phyloP scores from a whole-genome alignment of 2,113 vertebrate genomes.

The Atlantisia rogersi region DNA sequence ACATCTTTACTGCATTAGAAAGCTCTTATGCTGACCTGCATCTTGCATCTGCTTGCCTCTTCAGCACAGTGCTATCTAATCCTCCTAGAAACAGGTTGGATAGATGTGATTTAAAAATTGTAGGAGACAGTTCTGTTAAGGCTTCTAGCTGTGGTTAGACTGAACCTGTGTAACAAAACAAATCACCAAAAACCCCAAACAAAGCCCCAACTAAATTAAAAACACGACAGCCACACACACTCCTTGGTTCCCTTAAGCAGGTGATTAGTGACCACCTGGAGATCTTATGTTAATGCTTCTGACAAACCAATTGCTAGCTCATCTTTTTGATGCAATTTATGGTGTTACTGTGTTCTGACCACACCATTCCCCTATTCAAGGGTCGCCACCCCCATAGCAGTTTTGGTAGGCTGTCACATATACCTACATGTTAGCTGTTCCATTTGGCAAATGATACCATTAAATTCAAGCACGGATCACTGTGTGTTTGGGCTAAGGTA shows the following conservation, averaged over 20 bases:
- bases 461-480: not conserved
- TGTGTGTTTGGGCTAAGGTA: not conserved
- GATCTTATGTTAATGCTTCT: not conserved
- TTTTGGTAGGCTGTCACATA: not conserved
- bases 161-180: not conserved
- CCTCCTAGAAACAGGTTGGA: not conserved
- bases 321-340: not conserved
- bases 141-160: not conserved
- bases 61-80: not conserved
- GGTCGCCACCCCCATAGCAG: not conserved
- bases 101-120: not conserved
- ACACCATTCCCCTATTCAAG: fast-evolving
- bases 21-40: not conserved
- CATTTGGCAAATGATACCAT: not conserved
- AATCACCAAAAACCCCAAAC: not conserved
- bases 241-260: not conserved
- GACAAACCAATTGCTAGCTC: not conserved
- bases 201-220: not conserved
- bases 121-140: not conserved
- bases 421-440: not conserved
- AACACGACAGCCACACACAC: fast-evolving
- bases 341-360: not conserved
- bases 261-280: not conserved
- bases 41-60: not conserved
- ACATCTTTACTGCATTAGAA: not conserved